A percentile compares a stretch with the other conserved stretches of the same genome.
phyloP scores from a whole-genome alignment of 2,113 vertebrate species.

The Siniperca knerii region DNA sequence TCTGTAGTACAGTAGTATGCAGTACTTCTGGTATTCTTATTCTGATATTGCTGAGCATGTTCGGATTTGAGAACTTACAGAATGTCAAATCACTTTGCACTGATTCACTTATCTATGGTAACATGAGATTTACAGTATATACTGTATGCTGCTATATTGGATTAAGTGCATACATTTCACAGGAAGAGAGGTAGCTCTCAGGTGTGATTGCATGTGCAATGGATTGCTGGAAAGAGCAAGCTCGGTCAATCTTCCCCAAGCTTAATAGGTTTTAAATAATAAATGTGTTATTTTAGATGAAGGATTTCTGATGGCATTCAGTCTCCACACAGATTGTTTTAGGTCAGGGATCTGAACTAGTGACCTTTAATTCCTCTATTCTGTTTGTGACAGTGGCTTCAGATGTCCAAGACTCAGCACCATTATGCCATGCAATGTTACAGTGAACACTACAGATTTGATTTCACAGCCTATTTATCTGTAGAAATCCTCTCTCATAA shows the following conservation, averaged over 20 bases:
- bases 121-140: background rate
- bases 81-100: background rate
- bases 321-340: background rate
- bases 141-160: background rate
- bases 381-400: conserved; percentile 18
- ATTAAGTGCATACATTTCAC: background rate
- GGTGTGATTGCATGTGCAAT: background rate
- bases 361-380: conserved; percentile 42
- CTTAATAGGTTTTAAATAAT: conserved; percentile 41
- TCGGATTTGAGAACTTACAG: background rate
- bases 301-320: background rate
- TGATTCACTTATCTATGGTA: background rate
- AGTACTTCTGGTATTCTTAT: background rate
- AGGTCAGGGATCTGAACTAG: conserved; percentile 47
- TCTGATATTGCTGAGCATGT: background rate
- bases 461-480: conserved; percentile 29
- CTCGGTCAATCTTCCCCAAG: background rate
- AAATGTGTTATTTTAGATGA: background rate
- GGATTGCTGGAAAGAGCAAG: background rate
- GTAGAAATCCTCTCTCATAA: conserved; percentile 15
- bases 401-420: conserved; percentile 13
- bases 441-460: background rate
- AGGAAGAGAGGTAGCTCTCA: background rate
- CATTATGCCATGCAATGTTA: background rate
- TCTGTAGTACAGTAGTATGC: too few species aligned